Evolutionary conservation across 2,888 invertebrate species (phyloP).

Genomic region (Mongoloraphidia duomilia): DNA sequence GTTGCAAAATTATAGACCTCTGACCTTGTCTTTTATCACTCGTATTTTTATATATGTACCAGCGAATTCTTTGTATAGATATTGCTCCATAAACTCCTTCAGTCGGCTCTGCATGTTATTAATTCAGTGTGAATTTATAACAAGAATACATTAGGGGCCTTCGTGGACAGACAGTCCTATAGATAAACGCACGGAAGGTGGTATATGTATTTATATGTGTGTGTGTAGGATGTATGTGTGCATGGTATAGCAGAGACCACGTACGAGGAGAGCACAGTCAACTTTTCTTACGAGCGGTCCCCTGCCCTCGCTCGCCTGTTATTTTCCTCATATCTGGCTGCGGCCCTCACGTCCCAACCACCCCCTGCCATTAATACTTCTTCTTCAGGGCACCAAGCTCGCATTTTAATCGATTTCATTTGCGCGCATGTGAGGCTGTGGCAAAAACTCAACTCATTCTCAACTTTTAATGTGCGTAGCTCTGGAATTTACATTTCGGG

Average conservation of each 20-base stretch:
- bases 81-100: too few relatives aligned
- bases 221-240: background rate
- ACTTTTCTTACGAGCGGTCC: background rate
- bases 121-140: too few relatives aligned
- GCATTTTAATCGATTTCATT: constrained; percentile 56
- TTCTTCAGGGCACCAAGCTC: constrained; percentile 43
- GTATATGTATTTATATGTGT: background rate
- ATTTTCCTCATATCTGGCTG: constrained; percentile 8
- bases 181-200: background rate
- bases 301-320: constrained; percentile 12
- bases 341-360: constrained; percentile 19
- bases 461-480: too few relatives aligned
- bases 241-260: background rate
- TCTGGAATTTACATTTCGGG: too few relatives aligned
- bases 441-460: constrained; percentile 29
- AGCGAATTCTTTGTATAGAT: too few relatives aligned
- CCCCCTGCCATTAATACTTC: constrained; percentile 33
- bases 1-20: too few relatives aligned
- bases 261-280: background rate
- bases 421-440: constrained; percentile 49
- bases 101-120: too few relatives aligned
- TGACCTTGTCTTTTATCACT: too few relatives aligned
- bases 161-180: background rate
- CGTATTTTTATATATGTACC: too few relatives aligned
- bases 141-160: too few relatives aligned